These are phyloP conservation scores for Arvicola amphibius DNA, from an alignment of 2,797 vertebrate species.

Conservation along the genomic window DNA sequence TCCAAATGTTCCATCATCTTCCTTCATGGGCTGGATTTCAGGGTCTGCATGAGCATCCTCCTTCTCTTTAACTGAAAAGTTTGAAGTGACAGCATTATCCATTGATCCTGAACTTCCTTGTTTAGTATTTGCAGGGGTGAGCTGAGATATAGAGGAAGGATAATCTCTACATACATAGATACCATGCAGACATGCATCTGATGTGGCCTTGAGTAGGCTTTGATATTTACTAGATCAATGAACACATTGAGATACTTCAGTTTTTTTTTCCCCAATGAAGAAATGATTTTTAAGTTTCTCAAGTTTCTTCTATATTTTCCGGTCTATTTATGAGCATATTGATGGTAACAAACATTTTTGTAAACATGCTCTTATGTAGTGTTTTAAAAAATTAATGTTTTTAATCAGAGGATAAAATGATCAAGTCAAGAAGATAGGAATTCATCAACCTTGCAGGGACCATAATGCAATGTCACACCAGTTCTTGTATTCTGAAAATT, in stretches of 20 bases:
- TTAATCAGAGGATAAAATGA: background rate
- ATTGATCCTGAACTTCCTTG: background rate
- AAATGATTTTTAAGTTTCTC: slow-evolving; percentile 16
- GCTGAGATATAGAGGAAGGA: background rate
- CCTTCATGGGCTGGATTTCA: slow-evolving; percentile 99
- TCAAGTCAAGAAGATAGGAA: slow-evolving; percentile 38
- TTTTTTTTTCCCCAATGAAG: background rate
- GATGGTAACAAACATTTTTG: background rate
- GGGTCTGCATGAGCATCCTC: slow-evolving; percentile 98
- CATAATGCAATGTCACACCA: background rate
- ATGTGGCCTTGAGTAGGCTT: background rate
- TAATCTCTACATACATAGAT: background rate
- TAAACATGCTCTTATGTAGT: background rate
- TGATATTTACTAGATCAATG: background rate
- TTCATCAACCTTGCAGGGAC: background rate
- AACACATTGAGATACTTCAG: background rate
- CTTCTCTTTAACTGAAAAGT: slow-evolving; percentile 96
- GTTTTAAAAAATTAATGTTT: background rate
- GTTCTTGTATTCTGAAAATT: background rate
- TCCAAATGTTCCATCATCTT: slow-evolving; percentile 98
- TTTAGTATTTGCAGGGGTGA: background rate
- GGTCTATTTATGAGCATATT: background rate
- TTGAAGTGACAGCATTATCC: slow-evolving; percentile 23
- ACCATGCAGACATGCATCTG: background rate
- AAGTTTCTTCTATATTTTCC: background rate